A percentile compares a stretch with the other conserved stretches of the same genome.
phyloP scores from a whole-genome alignment of 2,888 invertebrate species.

The Sarcophaga variegata region DNA sequence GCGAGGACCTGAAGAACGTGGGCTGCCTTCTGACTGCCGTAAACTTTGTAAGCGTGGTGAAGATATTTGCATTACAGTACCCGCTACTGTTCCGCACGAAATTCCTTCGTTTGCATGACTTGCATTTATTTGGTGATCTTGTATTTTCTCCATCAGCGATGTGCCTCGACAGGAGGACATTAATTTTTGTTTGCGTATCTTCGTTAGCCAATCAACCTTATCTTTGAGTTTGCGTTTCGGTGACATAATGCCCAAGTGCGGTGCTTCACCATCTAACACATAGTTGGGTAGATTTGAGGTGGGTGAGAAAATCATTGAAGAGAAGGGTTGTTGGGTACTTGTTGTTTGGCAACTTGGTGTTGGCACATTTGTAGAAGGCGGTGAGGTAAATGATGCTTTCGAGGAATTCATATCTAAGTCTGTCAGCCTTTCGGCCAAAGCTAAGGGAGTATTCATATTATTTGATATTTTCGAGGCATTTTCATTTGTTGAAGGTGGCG shows the following conservation, averaged over 20 bases:
- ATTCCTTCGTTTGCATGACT: constrained; percentile 14
- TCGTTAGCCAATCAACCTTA: constrained; percentile 88
- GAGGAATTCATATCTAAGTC: constrained; percentile 72
- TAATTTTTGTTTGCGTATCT: constrained; percentile 84
- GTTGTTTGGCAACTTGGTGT: constrained; percentile 67
- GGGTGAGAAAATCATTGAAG: constrained; percentile 83
- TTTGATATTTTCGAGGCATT: constrained; percentile 32
- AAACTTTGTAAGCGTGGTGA: constrained; percentile 79
- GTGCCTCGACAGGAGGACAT: constrained; percentile 76
- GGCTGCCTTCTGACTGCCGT: constrained; percentile 77
- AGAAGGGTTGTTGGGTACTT: constrained; percentile 66
- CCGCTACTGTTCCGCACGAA: neutral
- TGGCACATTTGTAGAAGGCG: constrained; percentile 72
- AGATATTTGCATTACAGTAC: constrained; percentile 71
- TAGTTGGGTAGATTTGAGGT: constrained; percentile 90
- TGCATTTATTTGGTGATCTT: constrained; percentile 63
- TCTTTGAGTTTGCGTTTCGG: constrained; percentile 86
- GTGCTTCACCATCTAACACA: constrained; percentile 89
- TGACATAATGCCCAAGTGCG: constrained; percentile 87
- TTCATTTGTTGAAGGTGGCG: constrained; percentile 51
- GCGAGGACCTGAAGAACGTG: constrained; percentile 74
- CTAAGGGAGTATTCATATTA: constrained; percentile 72
- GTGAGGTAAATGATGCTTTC: constrained; percentile 71
- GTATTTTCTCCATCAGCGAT: constrained; percentile 76
- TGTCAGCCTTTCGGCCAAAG: constrained; percentile 74